Evolutionary conservation across 2,113 vertebrate genomes (phyloP), one percentile per base, ranked within the genome.

Genomic region (Anhinga rufa): DNA sequence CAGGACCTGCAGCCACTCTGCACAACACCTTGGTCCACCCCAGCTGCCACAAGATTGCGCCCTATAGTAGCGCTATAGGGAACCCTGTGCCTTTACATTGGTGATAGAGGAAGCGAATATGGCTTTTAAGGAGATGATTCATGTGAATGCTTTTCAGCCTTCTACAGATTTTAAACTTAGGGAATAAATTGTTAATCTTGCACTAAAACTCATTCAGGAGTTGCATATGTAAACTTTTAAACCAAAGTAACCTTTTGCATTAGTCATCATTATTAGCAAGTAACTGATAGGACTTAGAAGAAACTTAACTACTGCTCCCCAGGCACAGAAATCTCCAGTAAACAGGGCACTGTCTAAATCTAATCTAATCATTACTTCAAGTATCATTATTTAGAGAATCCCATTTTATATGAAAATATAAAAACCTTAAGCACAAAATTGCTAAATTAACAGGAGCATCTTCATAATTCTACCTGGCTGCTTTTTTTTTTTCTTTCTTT

Each of bases 21-120:
- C 51, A 52, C 62, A 46, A 17, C 38, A 40, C 12, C 40, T 40
- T 13, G 28, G 9, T 57, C 54, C 54, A 69, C 40, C 44, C n/a
- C 51, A 40, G 6, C 17, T 71, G 51, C n/a, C 5, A 2, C 3
- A 7, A 32, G 25, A 44, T 4, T 15, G 2, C 2, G 1, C 19
- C 42, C 57, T 12, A 4, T 2, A 77, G 57, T 62, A 44, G 17
- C 18, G 28, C 72, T 31, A 0, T 2, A 32, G 54, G 60, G 58
- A 46, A 24, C 12, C 28, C 20, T 57, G 10, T 32, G 46, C n/a
- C 49, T 70, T 84, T 44, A 36, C 75, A 62, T 22, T 6, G 42
- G 26, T 40, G 38, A 60, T 3, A 65, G 60, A 46, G 19, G 16
- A 61, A 74, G 25, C 1, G 0, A 76, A 80, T 60, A 11, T 17